phyloP scores from a whole-genome alignment of 2,113 vertebrate species.

The Varanus salvator region DNA sequence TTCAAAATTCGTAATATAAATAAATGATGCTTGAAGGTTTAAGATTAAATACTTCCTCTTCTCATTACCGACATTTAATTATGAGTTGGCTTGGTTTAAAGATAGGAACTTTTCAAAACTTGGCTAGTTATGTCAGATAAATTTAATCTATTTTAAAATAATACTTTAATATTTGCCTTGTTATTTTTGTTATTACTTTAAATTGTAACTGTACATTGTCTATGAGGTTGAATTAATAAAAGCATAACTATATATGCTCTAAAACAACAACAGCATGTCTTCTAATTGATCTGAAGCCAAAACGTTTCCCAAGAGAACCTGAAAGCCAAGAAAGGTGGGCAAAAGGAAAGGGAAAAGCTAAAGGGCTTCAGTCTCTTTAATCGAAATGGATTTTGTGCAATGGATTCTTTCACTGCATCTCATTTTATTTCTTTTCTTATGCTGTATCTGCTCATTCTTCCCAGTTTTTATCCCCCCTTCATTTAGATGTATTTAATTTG shows the following conservation, averaged over 20 bases:
- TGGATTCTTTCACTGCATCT: conserved; percentile 47
- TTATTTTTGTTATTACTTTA: neutral
- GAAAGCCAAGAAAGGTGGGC: neutral
- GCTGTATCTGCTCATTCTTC: conserved; percentile 44
- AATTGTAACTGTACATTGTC: neutral
- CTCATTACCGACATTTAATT: neutral
- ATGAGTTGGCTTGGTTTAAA: neutral
- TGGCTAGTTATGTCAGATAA: neutral
- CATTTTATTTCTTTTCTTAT: conserved; percentile 45
- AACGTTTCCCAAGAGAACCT: neutral
- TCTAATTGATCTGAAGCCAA: neutral
- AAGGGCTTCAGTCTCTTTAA: neutral
- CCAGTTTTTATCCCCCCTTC: conserved; percentile 32
- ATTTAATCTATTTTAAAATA: neutral
- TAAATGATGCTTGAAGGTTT: neutral
- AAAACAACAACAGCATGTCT: neutral
- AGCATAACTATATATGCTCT: neutral
- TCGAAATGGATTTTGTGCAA: conserved; percentile 21
- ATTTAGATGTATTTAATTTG: conserved; percentile 57
- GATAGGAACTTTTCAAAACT: neutral
- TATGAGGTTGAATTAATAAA: neutral
- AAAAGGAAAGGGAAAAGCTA: neutral
- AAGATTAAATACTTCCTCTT: neutral
- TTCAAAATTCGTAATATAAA: neutral
- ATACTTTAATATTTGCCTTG: neutral